Conservation (phyloP, 2,113 vertebrate genomes). For the Heterotilapia buettikoferi region DNA sequence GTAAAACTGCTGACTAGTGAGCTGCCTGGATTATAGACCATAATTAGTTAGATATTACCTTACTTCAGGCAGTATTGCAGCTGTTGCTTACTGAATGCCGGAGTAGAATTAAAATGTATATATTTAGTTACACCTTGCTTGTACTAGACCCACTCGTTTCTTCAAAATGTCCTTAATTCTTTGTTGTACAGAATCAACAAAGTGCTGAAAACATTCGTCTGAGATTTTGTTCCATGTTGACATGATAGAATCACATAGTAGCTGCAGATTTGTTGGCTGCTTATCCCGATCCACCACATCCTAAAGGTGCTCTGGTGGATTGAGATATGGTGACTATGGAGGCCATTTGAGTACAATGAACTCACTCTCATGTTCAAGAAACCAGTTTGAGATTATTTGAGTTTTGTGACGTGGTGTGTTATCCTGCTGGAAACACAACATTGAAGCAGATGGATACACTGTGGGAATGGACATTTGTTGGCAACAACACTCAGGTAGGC, state of each 20-base stretch:
- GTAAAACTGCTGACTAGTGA: not conserved
- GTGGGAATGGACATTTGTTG: not conserved
- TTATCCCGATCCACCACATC: not conserved
- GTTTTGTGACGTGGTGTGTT: not conserved
- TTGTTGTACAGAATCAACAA: not conserved
- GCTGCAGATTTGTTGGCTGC: not conserved
- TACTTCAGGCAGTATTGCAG: not conserved
- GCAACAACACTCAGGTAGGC: not conserved
- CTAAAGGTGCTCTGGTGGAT: not conserved
- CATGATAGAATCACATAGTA: not conserved
- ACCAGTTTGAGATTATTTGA: not conserved
- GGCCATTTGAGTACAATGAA: not conserved
- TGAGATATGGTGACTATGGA: not conserved
- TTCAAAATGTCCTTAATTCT: not conserved
- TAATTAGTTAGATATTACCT: not conserved
- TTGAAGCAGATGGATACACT: not conserved
- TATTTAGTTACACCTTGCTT: not conserved
- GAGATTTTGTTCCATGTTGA: not conserved
- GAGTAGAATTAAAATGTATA: not conserved
- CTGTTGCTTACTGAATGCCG: not conserved
- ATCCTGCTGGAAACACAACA: not conserved
- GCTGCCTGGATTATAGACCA: not conserved
- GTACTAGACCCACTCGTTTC: rapidly evolving
- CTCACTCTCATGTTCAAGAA: not conserved
- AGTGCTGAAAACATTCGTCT: not conserved